Conservation (phyloP, 2,113 vertebrate species). For the Cnemophilus loriae region DNA sequence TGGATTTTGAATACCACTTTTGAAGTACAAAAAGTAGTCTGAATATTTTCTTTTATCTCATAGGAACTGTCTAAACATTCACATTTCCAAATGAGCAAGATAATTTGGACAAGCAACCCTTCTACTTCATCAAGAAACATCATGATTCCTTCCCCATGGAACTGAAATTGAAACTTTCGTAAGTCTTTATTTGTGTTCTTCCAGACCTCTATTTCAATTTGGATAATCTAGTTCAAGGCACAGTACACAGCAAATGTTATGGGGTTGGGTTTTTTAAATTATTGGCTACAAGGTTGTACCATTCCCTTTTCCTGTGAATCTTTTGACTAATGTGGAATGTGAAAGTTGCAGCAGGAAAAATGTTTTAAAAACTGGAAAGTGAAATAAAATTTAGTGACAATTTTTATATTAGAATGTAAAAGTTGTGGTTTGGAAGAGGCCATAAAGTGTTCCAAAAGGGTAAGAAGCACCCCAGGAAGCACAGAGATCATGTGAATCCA, state of each 20-base stretch:
- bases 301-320: neutral
- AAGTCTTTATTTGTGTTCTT: neutral
- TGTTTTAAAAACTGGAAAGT: neutral
- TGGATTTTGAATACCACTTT: neutral
- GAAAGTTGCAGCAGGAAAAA: neutral
- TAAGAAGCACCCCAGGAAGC: neutral
- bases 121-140: neutral
- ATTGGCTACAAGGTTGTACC: neutral
- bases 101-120: neutral
- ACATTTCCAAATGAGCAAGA: neutral
- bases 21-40: neutral
- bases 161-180: neutral
- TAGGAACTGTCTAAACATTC: neutral
- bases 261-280: accelerated
- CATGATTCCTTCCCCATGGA: neutral
- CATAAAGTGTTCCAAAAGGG: neutral
- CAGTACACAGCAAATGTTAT: neutral
- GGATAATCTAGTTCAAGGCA: neutral
- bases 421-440: neutral
- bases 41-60: neutral
- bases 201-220: neutral
- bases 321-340: neutral
- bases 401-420: neutral
- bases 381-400: neutral
- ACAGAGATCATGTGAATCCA: neutral